A percentile compares a stretch with the other conserved stretches of the same genome.
Evolutionary conservation across 2,797 vertebrate species (phyloP).

Genomic region (Pseudomugil tenellus): DNA sequence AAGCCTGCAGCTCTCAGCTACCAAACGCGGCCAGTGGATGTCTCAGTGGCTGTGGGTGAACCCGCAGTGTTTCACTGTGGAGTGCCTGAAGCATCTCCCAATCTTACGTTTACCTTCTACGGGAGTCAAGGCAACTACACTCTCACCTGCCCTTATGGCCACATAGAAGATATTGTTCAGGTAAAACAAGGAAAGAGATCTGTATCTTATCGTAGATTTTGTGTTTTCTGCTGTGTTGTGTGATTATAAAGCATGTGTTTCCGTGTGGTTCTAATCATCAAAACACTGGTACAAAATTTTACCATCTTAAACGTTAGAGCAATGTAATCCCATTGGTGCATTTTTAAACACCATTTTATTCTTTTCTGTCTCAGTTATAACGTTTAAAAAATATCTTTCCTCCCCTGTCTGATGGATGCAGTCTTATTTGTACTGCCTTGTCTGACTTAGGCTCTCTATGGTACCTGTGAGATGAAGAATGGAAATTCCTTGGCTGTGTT

Average conservation of each 20-base stretch:
- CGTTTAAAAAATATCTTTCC: background rate
- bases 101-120: slow-evolving; percentile 51
- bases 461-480: slow-evolving; percentile 41
- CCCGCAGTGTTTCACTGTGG: slow-evolving; percentile 64
- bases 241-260: background rate
- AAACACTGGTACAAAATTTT: background rate
- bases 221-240: background rate
- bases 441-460: slow-evolving; percentile 55
- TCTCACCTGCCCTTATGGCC: slow-evolving; percentile 58
- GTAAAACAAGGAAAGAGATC: slow-evolving; percentile 39
- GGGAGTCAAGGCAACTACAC: slow-evolving; percentile 45
- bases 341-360: background rate
- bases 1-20: slow-evolving; percentile 11
- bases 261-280: background rate
- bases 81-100: slow-evolving; percentile 24
- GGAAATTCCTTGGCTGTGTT: slow-evolving; percentile 55
- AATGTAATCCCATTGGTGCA: background rate
- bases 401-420: background rate
- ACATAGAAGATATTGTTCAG: slow-evolving; percentile 46
- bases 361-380: background rate
- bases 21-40: slow-evolving; percentile 28
- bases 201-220: background rate
- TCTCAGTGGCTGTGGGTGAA: slow-evolving; percentile 51
- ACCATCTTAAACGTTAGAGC: background rate
- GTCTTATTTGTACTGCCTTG: background rate